Conservation (phyloP, 1,140 invertebrate genomes). For the Achroia grisella region DNA sequence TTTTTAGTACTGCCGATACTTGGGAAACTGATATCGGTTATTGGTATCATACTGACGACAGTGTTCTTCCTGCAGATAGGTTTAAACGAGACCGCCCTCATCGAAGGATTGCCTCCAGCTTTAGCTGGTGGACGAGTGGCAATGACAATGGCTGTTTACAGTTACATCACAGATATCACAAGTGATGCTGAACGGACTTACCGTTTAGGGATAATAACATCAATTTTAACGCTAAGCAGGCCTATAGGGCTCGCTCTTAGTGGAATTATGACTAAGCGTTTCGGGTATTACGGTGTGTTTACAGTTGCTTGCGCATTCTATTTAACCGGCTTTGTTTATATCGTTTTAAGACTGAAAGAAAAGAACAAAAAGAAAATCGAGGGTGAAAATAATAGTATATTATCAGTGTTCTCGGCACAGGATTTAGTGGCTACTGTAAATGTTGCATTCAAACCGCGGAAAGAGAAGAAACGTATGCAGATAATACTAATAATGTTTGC, state of each 20-base stretch:
- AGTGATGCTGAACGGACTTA: slow-evolving; percentile 74
- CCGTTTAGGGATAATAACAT: slow-evolving; percentile 75
- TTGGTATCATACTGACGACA: slow-evolving; percentile 73
- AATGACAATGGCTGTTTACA: slow-evolving; percentile 75
- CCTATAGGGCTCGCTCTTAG: slow-evolving; percentile 67
- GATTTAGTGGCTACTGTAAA: slow-evolving; percentile 68
- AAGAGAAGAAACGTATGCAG: slow-evolving; percentile 57
- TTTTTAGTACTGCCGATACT: slow-evolving; percentile 75
- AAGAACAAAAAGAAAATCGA: slow-evolving; percentile 48
- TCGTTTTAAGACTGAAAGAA: slow-evolving; percentile 59
- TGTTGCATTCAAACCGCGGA: slow-evolving; percentile 64
- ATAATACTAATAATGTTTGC: slow-evolving; percentile 70
- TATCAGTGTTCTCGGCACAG: slow-evolving; percentile 56
- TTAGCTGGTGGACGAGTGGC: slow-evolving; percentile 74
- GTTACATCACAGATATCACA: slow-evolving; percentile 76
- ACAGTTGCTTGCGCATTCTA: slow-evolving; percentile 62
- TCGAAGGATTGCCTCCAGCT: slow-evolving; percentile 73
- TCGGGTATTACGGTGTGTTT: slow-evolving; percentile 70
- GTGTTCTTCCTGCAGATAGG: slow-evolving; percentile 73
- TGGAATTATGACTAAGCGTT: slow-evolving; percentile 63
- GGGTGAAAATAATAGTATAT: slow-evolving; percentile 28
- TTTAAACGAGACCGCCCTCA: slow-evolving; percentile 71
- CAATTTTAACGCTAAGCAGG: slow-evolving; percentile 68
- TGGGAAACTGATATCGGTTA: slow-evolving; percentile 68
- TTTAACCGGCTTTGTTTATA: slow-evolving; percentile 63